Evolutionary conservation across 2,797 vertebrate genomes (phyloP).

Genomic region (Meriones psammophilus): DNA sequence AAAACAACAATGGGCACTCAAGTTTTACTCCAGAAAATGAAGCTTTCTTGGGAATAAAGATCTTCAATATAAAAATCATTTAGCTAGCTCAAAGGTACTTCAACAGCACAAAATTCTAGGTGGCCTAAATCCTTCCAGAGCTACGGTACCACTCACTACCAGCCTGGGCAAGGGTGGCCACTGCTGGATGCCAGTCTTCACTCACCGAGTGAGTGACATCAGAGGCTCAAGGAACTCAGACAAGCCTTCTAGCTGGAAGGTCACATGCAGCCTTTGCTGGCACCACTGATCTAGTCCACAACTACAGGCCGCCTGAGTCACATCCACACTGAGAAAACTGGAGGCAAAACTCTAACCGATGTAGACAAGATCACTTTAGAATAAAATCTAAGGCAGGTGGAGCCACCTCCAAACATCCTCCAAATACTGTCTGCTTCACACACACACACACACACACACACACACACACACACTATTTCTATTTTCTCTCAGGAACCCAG

Average conservation of each 20-base stretch:
- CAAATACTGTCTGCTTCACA: conserved; percentile 20
- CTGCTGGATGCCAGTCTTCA: conserved; percentile 14
- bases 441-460: background rate
- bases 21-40: conserved; percentile 63
- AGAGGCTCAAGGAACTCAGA: background rate
- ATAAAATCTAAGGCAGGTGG: conserved; percentile 41
- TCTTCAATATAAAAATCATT: conserved; percentile 20
- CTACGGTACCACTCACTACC: conserved; percentile 61
- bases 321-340: conserved; percentile 54
- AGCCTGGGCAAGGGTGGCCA: conserved; percentile 52
- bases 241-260: conserved; percentile 86
- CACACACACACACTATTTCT: background rate
- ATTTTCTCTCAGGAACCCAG: conserved; percentile 34
- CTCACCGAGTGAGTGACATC: background rate
- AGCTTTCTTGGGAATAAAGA: conserved; percentile 50
- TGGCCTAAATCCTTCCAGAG: conserved; percentile 80
- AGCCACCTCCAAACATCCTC: conserved; percentile 46
- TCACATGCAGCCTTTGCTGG: conserved; percentile 78
- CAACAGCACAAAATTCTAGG: conserved; percentile 74
- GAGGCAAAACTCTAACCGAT: conserved; percentile 65
- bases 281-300: conserved; percentile 67
- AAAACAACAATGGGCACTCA: background rate
- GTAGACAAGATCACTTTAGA: background rate
- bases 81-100: conserved; percentile 58
- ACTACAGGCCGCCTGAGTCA: conserved; percentile 61